These are phyloP conservation scores for rat (Rattus norvegicus) DNA, from an alignment of 2,113 vertebrate species.

Conservation along the genomic window GRCr8 NC_086021.1:110308501-110309000, in stretches of 20 bases:
- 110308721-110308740: background rate
- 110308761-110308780: background rate
- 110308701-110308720: background rate
- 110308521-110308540: background rate
- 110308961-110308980: background rate
- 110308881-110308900: background rate
- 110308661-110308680: background rate
- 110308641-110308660: accelerated
- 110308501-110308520: background rate
- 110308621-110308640: background rate
- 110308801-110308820: background rate
- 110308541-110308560: background rate
- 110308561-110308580: background rate
- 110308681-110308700: background rate
- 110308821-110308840: background rate
- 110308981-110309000: background rate
- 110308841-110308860: background rate
- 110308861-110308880: background rate
- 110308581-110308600: background rate
- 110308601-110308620: background rate
- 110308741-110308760: background rate
- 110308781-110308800: background rate
- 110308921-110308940: background rate
- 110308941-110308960: background rate
- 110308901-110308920: background rate